Evolutionary conservation across 2,888 invertebrate genomes (phyloP).

Genomic region (Lamproptera curius): DNA sequence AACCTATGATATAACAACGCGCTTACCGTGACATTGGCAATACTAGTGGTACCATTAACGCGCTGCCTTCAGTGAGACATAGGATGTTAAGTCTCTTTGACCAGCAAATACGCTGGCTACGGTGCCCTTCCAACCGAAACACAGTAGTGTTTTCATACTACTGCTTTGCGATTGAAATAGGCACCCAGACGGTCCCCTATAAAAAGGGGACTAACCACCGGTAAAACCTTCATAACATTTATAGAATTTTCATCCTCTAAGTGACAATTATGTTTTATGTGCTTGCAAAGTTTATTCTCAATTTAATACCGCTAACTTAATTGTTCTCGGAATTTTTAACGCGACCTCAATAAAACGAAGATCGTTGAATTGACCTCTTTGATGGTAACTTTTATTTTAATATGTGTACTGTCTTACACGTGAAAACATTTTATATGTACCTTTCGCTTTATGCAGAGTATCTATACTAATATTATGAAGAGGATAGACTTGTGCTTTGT

Average conservation of each 20-base stretch:
- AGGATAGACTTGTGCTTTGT: not conserved
- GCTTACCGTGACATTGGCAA: no score
- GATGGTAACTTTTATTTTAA: not conserved
- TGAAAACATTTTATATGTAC: not conserved
- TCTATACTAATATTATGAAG: not conserved
- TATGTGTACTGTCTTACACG: not conserved
- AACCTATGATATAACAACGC: no score
- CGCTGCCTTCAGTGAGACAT: no score
- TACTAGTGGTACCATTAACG: no score
- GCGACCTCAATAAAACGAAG: not conserved
- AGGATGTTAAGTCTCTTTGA: no score
- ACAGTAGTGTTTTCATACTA: no score
- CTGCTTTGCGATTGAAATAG: no score
- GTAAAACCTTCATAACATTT: not conserved
- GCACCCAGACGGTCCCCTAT: no score
- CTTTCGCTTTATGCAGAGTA: not conserved
- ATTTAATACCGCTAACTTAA: conserved; percentile 7
- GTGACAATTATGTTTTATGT: not conserved
- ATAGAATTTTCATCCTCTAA: not conserved
- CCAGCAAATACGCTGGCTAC: no score
- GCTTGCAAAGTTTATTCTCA: not conserved
- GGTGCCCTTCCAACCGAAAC: no score
- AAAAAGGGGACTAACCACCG: no score
- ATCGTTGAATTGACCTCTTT: not conserved
- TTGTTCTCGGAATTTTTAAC: not conserved